These are phyloP conservation scores for Clitarchus hookeri DNA, from an alignment of 2,888 invertebrate species.

Conservation along the genomic window DNA sequence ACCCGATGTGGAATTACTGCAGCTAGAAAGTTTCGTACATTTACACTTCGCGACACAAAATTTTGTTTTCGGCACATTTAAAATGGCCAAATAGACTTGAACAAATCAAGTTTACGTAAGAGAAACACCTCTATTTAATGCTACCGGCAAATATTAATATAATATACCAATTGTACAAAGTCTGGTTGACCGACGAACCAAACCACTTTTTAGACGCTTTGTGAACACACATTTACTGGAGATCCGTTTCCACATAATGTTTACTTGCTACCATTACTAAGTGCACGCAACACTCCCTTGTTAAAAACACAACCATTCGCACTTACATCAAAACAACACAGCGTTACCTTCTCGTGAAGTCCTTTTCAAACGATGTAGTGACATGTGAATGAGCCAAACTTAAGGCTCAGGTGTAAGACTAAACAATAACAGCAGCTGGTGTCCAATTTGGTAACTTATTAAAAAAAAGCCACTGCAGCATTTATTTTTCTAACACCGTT, in stretches of 20 bases:
- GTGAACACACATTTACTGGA: slow-evolving; percentile 18
- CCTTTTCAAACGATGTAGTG: not conserved
- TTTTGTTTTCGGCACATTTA: not conserved
- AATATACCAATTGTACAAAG: slow-evolving; percentile 22
- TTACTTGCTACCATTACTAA: not conserved
- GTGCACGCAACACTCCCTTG: not conserved
- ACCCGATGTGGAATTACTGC: not conserved
- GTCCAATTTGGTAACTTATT: too few relatives aligned
- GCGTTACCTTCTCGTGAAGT: not conserved
- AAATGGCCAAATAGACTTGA: slow-evolving; percentile 1
- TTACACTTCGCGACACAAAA: not conserved
- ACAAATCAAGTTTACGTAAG: slow-evolving; percentile 14
- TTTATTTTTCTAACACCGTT: too few relatives aligned
- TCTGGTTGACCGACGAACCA: slow-evolving; percentile 26
- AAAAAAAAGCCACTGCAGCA: too few relatives aligned
- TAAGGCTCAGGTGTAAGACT: not conserved
- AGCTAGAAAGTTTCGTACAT: not conserved
- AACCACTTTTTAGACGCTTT: slow-evolving; percentile 18
- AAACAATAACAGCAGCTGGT: too few relatives aligned
- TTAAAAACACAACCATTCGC: not conserved
- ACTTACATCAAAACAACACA: not conserved
- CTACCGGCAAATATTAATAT: slow-evolving; percentile 28
- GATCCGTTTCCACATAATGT: slow-evolving; percentile 23
- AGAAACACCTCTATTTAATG: not conserved
- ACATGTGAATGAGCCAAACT: not conserved